Evolutionary conservation across 1,140 invertebrate species (phyloP).

Genomic region (Capitella teleta): DNA sequence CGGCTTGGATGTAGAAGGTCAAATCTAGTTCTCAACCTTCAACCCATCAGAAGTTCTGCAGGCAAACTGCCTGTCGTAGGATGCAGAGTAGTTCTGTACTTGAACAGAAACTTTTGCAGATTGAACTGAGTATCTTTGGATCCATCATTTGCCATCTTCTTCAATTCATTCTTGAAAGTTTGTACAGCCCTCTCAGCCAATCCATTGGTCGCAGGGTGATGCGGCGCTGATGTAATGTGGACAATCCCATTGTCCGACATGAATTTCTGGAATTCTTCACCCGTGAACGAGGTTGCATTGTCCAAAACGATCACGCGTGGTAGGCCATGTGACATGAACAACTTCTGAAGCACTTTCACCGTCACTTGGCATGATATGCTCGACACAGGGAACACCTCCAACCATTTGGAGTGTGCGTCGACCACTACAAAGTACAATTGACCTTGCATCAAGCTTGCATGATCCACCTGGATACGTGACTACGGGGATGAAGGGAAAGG

Average conservation of each 20-base stretch:
- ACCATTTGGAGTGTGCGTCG: constrained; percentile 40
- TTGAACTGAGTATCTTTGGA: no score
- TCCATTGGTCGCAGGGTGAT: constrained; percentile 24
- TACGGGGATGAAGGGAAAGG: constrained; percentile 31
- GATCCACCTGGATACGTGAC: constrained; percentile 44
- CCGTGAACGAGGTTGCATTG: constrained; percentile 38
- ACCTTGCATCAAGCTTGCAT: constrained; percentile 37
- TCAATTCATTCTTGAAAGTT: constrained; percentile 3
- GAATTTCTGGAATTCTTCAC: constrained; percentile 34
- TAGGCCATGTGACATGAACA: constrained; percentile 34
- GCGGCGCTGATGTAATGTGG: constrained; percentile 17
- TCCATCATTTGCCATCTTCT: neutral
- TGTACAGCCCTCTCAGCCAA: constrained; percentile 13
- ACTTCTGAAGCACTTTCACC: constrained; percentile 14
- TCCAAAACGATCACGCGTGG: constrained; percentile 37
- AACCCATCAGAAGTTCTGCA: neutral
- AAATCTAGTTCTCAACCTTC: neutral
- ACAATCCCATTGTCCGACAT: constrained; percentile 29
- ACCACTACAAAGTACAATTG: constrained; percentile 37
- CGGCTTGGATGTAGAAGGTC: neutral
- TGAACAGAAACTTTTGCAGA: neutral
- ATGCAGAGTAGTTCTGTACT: neutral
- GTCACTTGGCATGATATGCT: no score
- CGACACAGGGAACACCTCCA: no score
- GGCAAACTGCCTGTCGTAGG: neutral